phyloP scores from a whole-genome alignment of 1,140 invertebrate genomes.

The Tetramorium parvispinum region DNA sequence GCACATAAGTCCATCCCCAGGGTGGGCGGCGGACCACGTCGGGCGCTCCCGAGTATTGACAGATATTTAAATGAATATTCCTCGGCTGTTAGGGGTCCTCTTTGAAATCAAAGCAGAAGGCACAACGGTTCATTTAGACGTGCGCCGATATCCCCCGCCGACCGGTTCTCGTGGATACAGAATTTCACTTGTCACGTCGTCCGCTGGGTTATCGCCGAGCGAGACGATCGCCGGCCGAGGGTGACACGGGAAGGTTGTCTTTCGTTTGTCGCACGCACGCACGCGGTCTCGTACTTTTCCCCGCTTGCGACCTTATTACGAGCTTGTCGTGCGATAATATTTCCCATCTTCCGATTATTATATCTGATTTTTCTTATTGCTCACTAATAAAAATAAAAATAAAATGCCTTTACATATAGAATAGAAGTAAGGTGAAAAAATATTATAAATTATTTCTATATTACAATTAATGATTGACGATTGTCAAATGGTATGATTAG shows the following conservation, averaged over 20 bases:
- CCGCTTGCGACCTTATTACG: conserved; percentile 35
- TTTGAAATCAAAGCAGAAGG: conserved; percentile 83
- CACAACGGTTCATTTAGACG: conserved; percentile 79
- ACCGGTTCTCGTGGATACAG: conserved; percentile 67
- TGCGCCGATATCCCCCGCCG: conserved; percentile 75
- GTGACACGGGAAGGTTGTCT: conserved; percentile 53
- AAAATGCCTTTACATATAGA: background rate
- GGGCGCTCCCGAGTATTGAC: conserved; percentile 80
- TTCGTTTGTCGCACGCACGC: conserved; percentile 69
- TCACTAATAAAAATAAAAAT: background rate
- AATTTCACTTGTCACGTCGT: conserved; percentile 80
- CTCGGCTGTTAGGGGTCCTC: conserved; percentile 78
- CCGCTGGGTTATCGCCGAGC: conserved; percentile 66
- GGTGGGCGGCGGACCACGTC: conserved; percentile 71
- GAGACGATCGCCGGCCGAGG: conserved; percentile 59
- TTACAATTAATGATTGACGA: background rate
- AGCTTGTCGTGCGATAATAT: background rate
- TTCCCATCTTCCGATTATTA: background rate
- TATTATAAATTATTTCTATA: background rate
- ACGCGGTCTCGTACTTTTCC: conserved; percentile 56
- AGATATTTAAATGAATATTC: conserved; percentile 86
- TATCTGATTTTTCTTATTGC: background rate
- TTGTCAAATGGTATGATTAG: background rate
- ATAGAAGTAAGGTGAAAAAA: background rate
- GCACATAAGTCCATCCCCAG: conserved; percentile 80